Evolutionary conservation across 2,888 invertebrate species (phyloP).

Genomic region (Drosophila vallismaia): DNA sequence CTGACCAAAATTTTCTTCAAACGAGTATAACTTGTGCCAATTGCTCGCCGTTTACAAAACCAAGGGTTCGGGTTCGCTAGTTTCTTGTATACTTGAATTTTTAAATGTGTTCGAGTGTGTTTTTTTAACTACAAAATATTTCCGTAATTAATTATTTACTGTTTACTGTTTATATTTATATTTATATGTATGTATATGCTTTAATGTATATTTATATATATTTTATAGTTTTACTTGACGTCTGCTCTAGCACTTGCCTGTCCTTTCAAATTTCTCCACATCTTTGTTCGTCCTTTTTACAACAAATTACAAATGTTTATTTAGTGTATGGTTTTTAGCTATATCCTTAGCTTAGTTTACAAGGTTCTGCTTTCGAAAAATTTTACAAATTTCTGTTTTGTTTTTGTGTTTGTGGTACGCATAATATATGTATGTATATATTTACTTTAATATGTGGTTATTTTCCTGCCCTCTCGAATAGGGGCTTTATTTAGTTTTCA

Average conservation of each 20-base stretch:
- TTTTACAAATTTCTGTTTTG: constrained; percentile 67
- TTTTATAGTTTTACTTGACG: constrained; percentile 68
- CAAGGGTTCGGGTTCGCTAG: constrained; percentile 43
- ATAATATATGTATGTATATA: constrained; percentile 35
- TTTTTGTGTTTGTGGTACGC: constrained; percentile 27
- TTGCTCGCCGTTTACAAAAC: constrained; percentile 74
- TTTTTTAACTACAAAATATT: constrained; percentile 71
- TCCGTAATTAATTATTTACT: constrained; percentile 55
- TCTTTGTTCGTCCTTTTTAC: constrained; percentile 54
- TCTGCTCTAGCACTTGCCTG: constrained; percentile 43
- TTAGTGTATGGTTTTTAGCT: constrained; percentile 49
- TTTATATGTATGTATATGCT: constrained; percentile 66
- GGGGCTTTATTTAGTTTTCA: neutral
- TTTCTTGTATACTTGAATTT: constrained; percentile 19
- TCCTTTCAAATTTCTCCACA: constrained; percentile 14
- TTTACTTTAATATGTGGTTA: constrained; percentile 39
- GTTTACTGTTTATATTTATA: constrained; percentile 52
- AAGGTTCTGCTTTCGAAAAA: constrained; percentile 61
- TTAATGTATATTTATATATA: constrained; percentile 51
- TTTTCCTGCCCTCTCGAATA: constrained; percentile 21
- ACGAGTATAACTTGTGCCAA: constrained; percentile 69
- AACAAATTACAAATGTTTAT: constrained; percentile 77
- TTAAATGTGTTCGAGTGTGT: constrained; percentile 20
- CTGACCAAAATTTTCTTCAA: constrained; percentile 51
- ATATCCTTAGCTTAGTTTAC: constrained; percentile 63